Base-by-base conservation (phyloP, 1,140 invertebrate species). In the Drosophila willistoni region DNA sequence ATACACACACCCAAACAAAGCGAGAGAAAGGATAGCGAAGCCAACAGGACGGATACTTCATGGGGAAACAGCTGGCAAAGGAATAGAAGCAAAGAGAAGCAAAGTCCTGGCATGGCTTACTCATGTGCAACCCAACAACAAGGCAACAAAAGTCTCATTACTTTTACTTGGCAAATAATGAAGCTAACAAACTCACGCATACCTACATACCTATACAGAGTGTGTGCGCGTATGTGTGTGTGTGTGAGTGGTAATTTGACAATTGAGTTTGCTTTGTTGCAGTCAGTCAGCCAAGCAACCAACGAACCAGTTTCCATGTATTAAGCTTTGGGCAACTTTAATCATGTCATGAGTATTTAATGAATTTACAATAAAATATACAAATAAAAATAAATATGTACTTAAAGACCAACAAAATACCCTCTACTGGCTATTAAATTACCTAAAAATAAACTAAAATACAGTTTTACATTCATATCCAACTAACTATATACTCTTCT, bases 141-240 rank as follows among this genome's bases (percentile, higher is more conserved):
- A 87, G 79, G 79, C 83, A 86, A 86, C 83, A 87, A 87, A 87
- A 87, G 83, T 87, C 83, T 87, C 83, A 87, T 87, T 87, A 87
- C 83, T 87, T 87, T 87, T 87, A 87, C 84, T 87, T 89, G 83
- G 83, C 83, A 86, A 86, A 86, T 86, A 86, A 86, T 86, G 79
- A 86, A 87, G 83, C 83, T 68, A 82, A 83, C 83, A 83, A 75
- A 63, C 64, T 64, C 56, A 60, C 51, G 72, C 25, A 67, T 33
- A 69, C 47, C 29, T 67, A 69, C 10, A 66, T 67, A 13, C 14
- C 13, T 7, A 34, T 12, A 13, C 13, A 19, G 51, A 7, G 39
- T 70, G 51, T 51, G 39, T 33, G n/a, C 61, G 29, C 44, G 13
- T 44, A 7, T 47, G 51, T 69, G 59, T 51, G 29, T 39, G 12